Evolutionary conservation across 2,113 vertebrate species (phyloP), one percentile per base, ranked within the genome.

Genomic region (Dipodomys merriami): DNA sequence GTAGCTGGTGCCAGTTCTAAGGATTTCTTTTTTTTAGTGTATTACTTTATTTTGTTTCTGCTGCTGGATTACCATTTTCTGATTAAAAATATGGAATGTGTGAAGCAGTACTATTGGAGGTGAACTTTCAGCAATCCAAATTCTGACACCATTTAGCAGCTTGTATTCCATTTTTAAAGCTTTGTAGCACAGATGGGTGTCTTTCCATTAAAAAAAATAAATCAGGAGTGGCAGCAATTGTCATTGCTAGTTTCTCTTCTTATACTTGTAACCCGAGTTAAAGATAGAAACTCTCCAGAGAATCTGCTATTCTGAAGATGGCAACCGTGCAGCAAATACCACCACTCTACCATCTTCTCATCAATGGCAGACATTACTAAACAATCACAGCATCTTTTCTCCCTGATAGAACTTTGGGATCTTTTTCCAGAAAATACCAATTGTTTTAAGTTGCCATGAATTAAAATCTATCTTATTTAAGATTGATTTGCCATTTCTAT

Each of bases 121-220:
- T 91, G 90, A 93, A 73, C 64, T 49, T 93, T 93, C 57, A 80
- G 78, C 83, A 86, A 7, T 78, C 68, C 30, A 68, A 62, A 80
- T 44, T 85, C 5, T 62, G 83, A 95, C 15, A 94, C 81, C 91
- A 87, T 90, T 86, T 88, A 91, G 78, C 94, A 96, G 88, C 95
- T 79, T 90, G 69, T 76, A 72, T 93, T 94, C 78, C 88, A 88
- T 93, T 96, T 96, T 96, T 95, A 16, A 74, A 93, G 68, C 92
- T 91, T 84, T 82, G n/a, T 46, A 85, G 87, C 94, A 96, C 92
- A 93, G 92, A 95, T 85, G 94, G 92, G 85, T 67, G n/a, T 90
- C 90, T 96, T 93, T 90, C 78, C 76, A 96, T 94, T 97, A 94
- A 94, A 91, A 94, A 87, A 94, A 93, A 87, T 82, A 91, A 85